Base-by-base conservation (phyloP, 2,888 invertebrate genomes). In the Synergus itoensis region DNA sequence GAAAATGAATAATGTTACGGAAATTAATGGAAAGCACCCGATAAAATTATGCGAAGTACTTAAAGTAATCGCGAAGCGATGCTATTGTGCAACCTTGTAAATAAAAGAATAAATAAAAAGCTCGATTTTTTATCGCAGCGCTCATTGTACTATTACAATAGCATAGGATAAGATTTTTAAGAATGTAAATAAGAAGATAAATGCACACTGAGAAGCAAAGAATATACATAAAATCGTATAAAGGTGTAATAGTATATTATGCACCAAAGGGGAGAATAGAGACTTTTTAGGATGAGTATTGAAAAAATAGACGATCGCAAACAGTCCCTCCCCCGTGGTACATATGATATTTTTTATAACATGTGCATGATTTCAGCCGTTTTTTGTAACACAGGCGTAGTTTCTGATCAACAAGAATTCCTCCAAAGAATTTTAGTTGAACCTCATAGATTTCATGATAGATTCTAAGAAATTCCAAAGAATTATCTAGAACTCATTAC, bases 81-180 rank as follows among this genome's bases (percentile, higher is more conserved):
- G 8, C 9, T 53, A 40, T 48, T 73, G 73, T 73, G 73, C 53
- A 73, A 73, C 73, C 11, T 36, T 73, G 73, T 73, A 77, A 53
- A 78, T 76, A 53, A 77, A 62, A 63, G 64, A 78, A 76, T 76
- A 63, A 63, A 76, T 40, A 41, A 65, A 77, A 77, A 43, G 65
- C 69, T 73, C 7, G 48, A 11, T n/a, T 73, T 53, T 40, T 36
- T 0, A 73, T n/a, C 11, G 28, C 16, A 36, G n/a, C 48, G 28
- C n/a, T 69, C n/a, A 40, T 14, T 73, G 53, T 73, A 73, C n/a
- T 28, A 73, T 73, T 73, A 48, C 48, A 45, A 5, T 40, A 67
- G 48, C 8, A 48, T 48, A 73, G 48, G 28, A 36, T 53, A 73
- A 60, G 18, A 79, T 76, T 79, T 60, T 64, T 48, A 45, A 45